Conservation (phyloP, 2,888 invertebrate genomes). For the Drosophila picticornis region DNA sequence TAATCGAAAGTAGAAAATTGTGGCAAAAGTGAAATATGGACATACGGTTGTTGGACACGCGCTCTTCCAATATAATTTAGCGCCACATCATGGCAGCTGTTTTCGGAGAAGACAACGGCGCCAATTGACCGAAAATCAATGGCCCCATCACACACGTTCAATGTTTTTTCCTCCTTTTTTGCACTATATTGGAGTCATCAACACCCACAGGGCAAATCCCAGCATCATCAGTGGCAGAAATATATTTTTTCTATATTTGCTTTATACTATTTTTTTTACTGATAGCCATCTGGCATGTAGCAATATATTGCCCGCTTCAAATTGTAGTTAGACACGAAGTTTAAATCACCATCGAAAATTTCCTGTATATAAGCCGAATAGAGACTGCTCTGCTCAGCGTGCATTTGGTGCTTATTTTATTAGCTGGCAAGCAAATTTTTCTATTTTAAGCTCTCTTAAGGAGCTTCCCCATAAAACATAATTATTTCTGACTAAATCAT, state of each 20-base stretch:
- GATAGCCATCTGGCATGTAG: constrained; percentile 25
- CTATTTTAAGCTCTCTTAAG: constrained; percentile 3
- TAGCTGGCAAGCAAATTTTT: constrained; percentile 52
- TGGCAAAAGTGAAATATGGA: constrained; percentile 68
- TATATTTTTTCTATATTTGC: background rate
- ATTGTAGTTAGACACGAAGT: constrained; percentile 34
- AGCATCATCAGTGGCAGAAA: constrained; percentile 10
- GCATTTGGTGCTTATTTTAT: constrained; percentile 61
- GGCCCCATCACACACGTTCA: constrained; percentile 31
- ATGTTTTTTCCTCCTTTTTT: background rate
- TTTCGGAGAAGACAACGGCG: constrained; percentile 57
- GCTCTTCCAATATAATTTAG: constrained; percentile 66
- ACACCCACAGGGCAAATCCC: constrained; percentile 14
- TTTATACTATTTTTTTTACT: constrained; percentile 5
- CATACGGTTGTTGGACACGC: constrained; percentile 49
- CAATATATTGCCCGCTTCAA: constrained; percentile 18
- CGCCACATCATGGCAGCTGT: constrained; percentile 74
- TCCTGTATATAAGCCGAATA: constrained; percentile 3
- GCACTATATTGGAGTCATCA: constrained; percentile 11
- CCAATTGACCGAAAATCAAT: constrained; percentile 74
- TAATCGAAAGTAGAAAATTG: constrained; percentile 51
- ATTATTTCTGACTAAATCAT: background rate
- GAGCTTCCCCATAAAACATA: background rate
- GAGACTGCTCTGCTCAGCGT: background rate
- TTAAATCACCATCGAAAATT: constrained; percentile 14